Conservation (phyloP, 2,888 invertebrate species). For the Lysandra coridon region DNA sequence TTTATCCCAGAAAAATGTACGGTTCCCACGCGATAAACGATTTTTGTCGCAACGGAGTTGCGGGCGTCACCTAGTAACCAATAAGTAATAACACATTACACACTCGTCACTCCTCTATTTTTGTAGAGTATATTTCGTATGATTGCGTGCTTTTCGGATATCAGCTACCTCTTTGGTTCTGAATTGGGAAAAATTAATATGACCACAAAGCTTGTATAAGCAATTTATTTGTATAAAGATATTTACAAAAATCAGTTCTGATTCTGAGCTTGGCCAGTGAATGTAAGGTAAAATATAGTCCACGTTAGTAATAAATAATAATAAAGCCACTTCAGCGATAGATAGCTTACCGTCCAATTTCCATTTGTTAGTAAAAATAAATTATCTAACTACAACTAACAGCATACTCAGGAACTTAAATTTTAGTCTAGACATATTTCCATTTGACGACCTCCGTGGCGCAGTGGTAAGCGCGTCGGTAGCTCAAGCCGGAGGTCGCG, state of each 20-base stretch:
- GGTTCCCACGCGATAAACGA: no score
- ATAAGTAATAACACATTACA: no score
- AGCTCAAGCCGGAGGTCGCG: no score
- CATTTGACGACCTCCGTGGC: not conserved
- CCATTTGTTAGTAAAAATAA: constrained; percentile 3
- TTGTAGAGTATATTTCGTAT: no score
- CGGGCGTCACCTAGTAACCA: no score
- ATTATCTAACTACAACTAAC: not conserved
- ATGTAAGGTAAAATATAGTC: not conserved
- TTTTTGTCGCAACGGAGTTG: no score
- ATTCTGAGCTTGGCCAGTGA: not conserved
- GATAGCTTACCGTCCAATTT: not conserved
- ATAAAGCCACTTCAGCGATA: not conserved
- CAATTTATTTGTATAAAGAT: not conserved
- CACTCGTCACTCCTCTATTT: no score
- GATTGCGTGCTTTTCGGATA: no score
- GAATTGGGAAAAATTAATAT: not conserved
- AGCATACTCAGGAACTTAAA: not conserved
- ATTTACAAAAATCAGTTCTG: constrained; percentile 11
- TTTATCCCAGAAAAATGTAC: no score
- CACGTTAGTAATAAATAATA: not conserved
- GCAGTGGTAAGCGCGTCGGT: no score
- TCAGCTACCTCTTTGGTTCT: no score
- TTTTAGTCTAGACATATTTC: not conserved
- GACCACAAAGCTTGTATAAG: not conserved